phyloP scores from a whole-genome alignment of 2,888 invertebrate species.

The Tetragnatha montana region DNA sequence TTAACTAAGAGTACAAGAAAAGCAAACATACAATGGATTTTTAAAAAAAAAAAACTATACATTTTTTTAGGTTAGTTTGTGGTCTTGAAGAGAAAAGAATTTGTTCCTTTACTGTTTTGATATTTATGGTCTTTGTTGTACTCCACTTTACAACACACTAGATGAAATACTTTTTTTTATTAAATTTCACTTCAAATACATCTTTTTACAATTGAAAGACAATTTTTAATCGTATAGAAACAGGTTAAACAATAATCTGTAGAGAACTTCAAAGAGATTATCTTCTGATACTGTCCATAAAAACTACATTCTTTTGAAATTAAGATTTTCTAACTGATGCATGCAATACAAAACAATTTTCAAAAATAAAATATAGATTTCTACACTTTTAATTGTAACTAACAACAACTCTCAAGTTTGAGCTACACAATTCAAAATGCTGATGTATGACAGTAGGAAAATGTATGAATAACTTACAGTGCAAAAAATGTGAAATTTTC shows the following conservation, averaged over 20 bases:
- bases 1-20: too few species aligned
- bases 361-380: conserved; percentile 27
- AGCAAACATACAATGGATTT: too few species aligned
- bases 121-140: too few species aligned
- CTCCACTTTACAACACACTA: neutral
- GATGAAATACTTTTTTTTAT: neutral
- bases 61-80: too few species aligned
- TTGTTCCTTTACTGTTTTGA: too few species aligned
- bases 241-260: neutral
- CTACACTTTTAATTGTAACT: conserved; percentile 35
- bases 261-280: neutral
- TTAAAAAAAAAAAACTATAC: too few species aligned
- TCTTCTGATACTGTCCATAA: neutral
- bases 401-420: conserved; percentile 26
- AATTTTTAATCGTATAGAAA: neutral
- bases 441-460: conserved; percentile 35
- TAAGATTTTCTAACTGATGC: neutral
- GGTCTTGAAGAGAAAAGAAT: too few species aligned
- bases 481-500: conserved; percentile 26
- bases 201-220: neutral
- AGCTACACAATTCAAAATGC: conserved; percentile 25
- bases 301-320: neutral
- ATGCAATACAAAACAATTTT: neutral
- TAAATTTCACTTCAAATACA: neutral
- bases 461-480: conserved; percentile 50